These are phyloP conservation scores for Carabus problematicus DNA, from an alignment of 2,888 invertebrate species.

Conservation along the genomic window DNA sequence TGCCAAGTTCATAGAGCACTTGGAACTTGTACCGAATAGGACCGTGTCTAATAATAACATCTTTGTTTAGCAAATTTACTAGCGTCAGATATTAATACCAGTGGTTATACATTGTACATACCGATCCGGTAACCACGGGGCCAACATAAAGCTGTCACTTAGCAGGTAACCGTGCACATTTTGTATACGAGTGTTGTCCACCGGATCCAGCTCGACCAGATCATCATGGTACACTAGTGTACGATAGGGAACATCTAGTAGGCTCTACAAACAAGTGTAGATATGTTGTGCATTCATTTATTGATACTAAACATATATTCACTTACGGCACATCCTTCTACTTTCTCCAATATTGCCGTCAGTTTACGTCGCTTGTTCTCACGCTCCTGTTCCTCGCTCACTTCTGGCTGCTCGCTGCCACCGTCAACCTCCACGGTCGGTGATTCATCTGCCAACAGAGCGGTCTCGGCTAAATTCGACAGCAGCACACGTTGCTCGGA, in stretches of 20 bases:
- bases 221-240: slow-evolving; percentile 91
- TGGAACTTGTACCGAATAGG: slow-evolving; percentile 86
- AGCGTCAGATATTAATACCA: slow-evolving; percentile 22
- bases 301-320: slow-evolving; percentile 50
- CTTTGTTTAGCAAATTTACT: background rate
- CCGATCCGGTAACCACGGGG: slow-evolving; percentile 69
- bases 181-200: slow-evolving; percentile 85
- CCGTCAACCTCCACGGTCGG: slow-evolving; percentile 53
- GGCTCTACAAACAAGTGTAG: slow-evolving; percentile 51
- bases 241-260: slow-evolving; percentile 78
- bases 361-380: slow-evolving; percentile 69
- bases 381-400: slow-evolving; percentile 59
- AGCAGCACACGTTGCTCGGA: slow-evolving; percentile 91
- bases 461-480: slow-evolving; percentile 75
- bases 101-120: too few relatives aligned
- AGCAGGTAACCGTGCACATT: slow-evolving; percentile 92
- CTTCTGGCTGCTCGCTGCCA: slow-evolving; percentile 56
- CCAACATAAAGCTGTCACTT: slow-evolving; percentile 90
- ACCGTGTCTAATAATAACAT: too few relatives aligned
- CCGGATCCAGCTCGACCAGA: slow-evolving; percentile 85
- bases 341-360: slow-evolving; percentile 79
- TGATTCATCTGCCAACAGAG: slow-evolving; percentile 63
- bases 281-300: slow-evolving; percentile 18
- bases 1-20: slow-evolving; percentile 83
- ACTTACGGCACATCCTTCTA: slow-evolving; percentile 87